These are phyloP conservation scores for Pogoniulus pusillus DNA, from an alignment of 2,797 vertebrate species.

Conservation along the genomic window DNA sequence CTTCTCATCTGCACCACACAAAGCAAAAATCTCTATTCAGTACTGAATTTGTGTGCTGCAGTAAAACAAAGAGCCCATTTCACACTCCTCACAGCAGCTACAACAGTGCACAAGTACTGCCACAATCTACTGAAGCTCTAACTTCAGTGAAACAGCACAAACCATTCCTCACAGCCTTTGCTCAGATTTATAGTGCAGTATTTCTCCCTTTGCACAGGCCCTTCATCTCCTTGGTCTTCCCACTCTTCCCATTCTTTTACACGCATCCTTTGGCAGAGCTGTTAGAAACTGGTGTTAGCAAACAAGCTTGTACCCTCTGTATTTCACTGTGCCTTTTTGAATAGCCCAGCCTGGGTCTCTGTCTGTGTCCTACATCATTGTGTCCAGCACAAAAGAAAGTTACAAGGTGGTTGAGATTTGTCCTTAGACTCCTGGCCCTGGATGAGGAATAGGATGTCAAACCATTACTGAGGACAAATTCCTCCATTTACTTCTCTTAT, in stretches of 20 bases:
- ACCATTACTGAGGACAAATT: not conserved
- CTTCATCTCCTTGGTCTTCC: not conserved
- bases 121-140: not conserved
- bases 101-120: not conserved
- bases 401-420: not conserved
- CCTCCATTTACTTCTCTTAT: not conserved
- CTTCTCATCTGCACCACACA: slow-evolving; percentile 27
- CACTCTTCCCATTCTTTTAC: not conserved
- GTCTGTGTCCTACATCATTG: not conserved
- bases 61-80: slow-evolving; percentile 19
- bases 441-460: not conserved
- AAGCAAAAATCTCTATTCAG: slow-evolving; percentile 46
- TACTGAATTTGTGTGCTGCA: not conserved
- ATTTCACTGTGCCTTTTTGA: not conserved
- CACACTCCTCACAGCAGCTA: not conserved
- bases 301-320: not conserved
- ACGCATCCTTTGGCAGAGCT: not conserved
- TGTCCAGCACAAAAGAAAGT: not conserved
- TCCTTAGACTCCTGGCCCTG: not conserved
- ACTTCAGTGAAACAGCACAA: not conserved
- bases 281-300: not conserved
- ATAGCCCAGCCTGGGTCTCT: not conserved
- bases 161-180: not conserved
- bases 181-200: not conserved
- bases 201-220: not conserved